These are phyloP conservation scores for Eubucco bourcierii DNA, from an alignment of 2,113 vertebrate genomes.

Conservation along the genomic window DNA sequence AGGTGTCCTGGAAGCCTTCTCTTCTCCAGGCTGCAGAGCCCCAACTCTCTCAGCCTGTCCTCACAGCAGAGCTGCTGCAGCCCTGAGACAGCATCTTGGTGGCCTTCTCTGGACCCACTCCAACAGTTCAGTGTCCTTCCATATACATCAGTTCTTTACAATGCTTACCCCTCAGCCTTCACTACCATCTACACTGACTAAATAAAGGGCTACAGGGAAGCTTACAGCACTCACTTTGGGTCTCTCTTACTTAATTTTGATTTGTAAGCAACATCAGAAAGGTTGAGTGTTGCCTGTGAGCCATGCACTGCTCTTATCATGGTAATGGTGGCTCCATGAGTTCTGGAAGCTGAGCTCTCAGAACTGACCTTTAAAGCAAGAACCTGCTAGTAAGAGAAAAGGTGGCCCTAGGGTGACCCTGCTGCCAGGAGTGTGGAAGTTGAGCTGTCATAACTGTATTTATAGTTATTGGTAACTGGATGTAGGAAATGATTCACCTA, in stretches of 20 bases:
- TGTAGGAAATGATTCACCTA: slow-evolving; percentile 35
- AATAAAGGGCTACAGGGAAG: background rate
- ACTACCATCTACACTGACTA: background rate
- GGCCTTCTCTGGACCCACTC: no score
- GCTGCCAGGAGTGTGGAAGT: background rate
- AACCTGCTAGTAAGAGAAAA: background rate
- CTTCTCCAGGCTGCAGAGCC: no score
- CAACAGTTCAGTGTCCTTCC: no score
- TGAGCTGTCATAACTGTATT: slow-evolving; percentile 25
- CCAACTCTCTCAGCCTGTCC: no score
- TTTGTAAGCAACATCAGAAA: background rate
- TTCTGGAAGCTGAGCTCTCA: background rate
- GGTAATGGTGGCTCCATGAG: background rate
- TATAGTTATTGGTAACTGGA: slow-evolving; percentile 28
- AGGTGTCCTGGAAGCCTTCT: no score
- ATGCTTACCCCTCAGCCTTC: background rate
- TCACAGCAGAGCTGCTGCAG: no score
- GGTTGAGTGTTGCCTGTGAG: background rate
- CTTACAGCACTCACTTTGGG: background rate
- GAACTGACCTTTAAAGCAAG: background rate
- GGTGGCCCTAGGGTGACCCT: background rate
- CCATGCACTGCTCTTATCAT: background rate
- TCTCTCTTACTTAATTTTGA: background rate
- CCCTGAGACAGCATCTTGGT: no score
- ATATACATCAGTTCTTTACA: background rate